Evolutionary conservation across 2,888 invertebrate genomes (phyloP), one percentile per base, ranked within the genome.

Genomic region (Argynnis bischoffii): DNA sequence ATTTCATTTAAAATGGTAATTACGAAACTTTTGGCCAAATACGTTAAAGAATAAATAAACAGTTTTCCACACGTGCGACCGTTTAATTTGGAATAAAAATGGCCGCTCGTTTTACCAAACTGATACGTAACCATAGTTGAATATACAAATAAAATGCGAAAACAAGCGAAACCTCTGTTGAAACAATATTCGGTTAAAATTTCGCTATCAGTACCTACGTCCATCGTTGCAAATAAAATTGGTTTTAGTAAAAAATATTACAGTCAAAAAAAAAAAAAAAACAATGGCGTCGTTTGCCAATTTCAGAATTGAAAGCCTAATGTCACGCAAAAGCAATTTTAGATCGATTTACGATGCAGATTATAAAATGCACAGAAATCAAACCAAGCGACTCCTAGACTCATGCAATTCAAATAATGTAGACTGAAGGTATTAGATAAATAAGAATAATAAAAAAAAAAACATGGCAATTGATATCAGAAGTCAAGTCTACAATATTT

Each of bases 321-420:
- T 66, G 57, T 68, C 64, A 69, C 68, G 64, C 63, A 73, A 88
- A 59, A 88, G 88, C 87, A 76, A 77, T 76, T 79, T 79, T 82
- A 81, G 79, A 82, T 79, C 78, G 77, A 75, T 79, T 81, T 76
- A 80, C 78, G 78, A 76, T 76, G 75, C 71, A 71, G 78, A 76
- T 80, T 79, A 41, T 41, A 81, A 79, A 83, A 87, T 74, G 71
- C 86, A 89, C 80, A 84, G 77, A 88, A 83, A 81, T 87, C 81
- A 88, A 84, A 87, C 82, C 85, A 88, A 89, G 89, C 88, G 78
- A 79, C 74, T 78, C 79, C 75, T 79, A 81, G 81, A 80, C 77
- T 78, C 72, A 76, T 81, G 84, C 80, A 85, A 83, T 81, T 41
- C 35, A 84, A 86, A 85, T 79, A 83, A 84, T 59, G 67, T 67